These are phyloP conservation scores for Globicephala melas DNA, from an alignment of 2,113 vertebrate species.

Conservation along the genomic window DNA sequence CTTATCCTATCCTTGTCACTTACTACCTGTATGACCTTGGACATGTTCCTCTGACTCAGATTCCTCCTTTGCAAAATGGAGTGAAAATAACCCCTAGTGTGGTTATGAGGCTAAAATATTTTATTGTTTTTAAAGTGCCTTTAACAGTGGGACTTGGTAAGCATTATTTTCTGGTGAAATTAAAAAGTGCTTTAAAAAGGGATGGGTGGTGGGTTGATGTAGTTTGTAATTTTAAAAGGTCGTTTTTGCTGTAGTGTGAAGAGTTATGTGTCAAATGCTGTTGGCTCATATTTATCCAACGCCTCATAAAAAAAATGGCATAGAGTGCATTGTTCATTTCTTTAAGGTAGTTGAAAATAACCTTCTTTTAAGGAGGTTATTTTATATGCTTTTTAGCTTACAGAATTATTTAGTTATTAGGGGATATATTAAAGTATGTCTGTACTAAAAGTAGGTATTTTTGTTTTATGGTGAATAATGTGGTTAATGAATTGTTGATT, in stretches of 20 bases:
- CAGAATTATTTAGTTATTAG: not conserved
- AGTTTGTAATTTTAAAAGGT: not conserved
- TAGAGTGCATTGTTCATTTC: not conserved
- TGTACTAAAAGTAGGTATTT: not conserved
- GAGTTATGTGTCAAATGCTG: not conserved
- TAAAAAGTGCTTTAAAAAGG: not conserved
- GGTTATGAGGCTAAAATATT: not conserved
- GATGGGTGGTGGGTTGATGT: not conserved
- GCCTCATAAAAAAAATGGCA: not conserved
- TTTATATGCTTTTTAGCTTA: slow-evolving; percentile 13
- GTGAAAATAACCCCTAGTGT: not conserved
- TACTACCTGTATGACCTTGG: not conserved
- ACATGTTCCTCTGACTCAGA: not conserved
- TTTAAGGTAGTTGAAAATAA: slow-evolving; percentile 40
- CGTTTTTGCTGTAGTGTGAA: not conserved
- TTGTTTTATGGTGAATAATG: slow-evolving; percentile 12
- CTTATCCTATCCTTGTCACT: not conserved
- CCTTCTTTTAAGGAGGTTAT: not conserved
- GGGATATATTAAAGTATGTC: not conserved
- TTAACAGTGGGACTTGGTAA: not conserved
- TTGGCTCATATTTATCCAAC: not conserved
- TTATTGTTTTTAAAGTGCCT: not conserved
- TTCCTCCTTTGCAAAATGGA: not conserved
- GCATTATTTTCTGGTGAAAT: slow-evolving; percentile 26
- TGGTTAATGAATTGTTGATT: slow-evolving; percentile 63